A percentile compares a stretch with the other conserved stretches of the same genome.
These are phyloP conservation scores for Halocynthia aurantium DNA, from an alignment of 23 tunicate genomes.

Conservation along the genomic window DNA sequence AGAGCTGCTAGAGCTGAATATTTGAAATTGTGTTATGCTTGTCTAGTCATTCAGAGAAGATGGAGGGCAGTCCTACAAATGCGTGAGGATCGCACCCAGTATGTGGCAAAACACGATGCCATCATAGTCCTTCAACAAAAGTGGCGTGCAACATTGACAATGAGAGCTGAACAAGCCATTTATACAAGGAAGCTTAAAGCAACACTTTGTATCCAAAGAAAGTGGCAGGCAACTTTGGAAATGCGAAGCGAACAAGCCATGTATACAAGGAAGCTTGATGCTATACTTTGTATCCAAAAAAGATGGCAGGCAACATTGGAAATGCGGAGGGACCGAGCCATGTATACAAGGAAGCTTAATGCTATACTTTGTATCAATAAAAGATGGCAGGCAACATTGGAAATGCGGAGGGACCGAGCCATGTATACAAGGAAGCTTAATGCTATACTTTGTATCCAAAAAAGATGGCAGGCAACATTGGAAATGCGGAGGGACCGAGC, in stretches of 20 bases:
- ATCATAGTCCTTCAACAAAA: neutral
- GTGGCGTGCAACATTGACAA: neutral
- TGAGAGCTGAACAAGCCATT: neutral
- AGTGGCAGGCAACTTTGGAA: neutral
- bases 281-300: neutral
- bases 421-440: neutral
- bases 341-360: neutral
- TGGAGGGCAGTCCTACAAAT: neutral
- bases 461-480: neutral
- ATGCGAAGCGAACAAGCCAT: neutral
- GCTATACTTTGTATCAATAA: neutral
- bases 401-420: neutral
- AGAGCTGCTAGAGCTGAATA: neutral
- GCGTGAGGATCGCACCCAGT: neutral
- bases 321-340: neutral
- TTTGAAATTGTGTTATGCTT: neutral
- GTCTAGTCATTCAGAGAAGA: slow-evolving; percentile 5
- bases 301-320: neutral
- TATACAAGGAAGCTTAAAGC: neutral
- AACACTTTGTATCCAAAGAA: neutral
- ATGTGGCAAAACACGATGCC: neutral
- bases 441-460: slow-evolving; percentile 1
- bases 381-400: neutral
- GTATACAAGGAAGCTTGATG: neutral
- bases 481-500: neutral